phyloP scores from a whole-genome alignment of 1,140 invertebrate genomes.

The Anthonomus grandis region DNA sequence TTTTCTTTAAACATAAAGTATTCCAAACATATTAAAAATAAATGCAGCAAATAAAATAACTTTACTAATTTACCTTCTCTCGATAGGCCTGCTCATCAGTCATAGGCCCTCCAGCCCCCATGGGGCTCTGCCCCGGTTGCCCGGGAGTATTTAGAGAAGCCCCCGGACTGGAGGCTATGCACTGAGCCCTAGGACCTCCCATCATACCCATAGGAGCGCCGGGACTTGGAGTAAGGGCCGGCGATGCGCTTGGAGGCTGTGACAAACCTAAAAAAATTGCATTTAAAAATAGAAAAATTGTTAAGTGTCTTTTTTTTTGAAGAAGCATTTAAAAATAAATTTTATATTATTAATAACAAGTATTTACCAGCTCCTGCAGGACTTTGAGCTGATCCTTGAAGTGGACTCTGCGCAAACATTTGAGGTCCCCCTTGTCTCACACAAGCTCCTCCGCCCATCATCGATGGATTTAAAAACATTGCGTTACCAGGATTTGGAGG shows the following conservation, averaged over 20 bases:
- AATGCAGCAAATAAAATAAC: too few species aligned
- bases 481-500: slow-evolving; percentile 11
- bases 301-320: not conserved
- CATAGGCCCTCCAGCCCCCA: slow-evolving; percentile 46
- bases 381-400: slow-evolving; percentile 64
- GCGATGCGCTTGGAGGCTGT: slow-evolving; percentile 62
- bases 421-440: slow-evolving; percentile 62
- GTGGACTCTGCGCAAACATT: slow-evolving; percentile 65
- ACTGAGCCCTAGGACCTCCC: slow-evolving; percentile 50
- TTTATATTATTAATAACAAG: too few species aligned
- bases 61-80: slow-evolving; percentile 80
- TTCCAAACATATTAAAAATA: too few species aligned
- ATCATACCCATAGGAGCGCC: slow-evolving; percentile 59
- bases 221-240: slow-evolving; percentile 68
- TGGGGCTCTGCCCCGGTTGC: slow-evolving; percentile 68
- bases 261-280: slow-evolving; percentile 31
- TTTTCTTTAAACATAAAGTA: too few species aligned
- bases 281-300: not conserved
- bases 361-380: slow-evolving; percentile 53
- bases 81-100: slow-evolving; percentile 85
- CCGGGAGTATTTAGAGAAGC: slow-evolving; percentile 78
- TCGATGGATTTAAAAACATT: slow-evolving; percentile 21
- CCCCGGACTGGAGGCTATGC: slow-evolving; percentile 77
- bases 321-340: too few species aligned
- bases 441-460: slow-evolving; percentile 29